Evolutionary conservation across 37 sponge, comb jelly and placozoan genomes (phyloP).

Genomic region (Diacarnus erythraeanus): DNA sequence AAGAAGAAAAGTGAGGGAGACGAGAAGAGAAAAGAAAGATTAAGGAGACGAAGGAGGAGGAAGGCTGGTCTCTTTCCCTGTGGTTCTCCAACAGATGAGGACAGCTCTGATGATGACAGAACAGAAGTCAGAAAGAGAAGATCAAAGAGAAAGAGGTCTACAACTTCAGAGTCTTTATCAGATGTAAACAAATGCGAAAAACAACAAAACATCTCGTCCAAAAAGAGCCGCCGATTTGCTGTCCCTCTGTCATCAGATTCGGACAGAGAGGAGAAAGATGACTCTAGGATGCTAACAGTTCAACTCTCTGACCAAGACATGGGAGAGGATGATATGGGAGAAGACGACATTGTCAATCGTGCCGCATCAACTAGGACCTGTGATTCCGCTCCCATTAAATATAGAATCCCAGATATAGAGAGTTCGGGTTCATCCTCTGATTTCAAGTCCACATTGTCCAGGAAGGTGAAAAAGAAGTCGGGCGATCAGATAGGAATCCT

Average conservation of each 20-base stretch:
- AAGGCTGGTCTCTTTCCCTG: no score
- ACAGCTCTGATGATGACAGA: neutral
- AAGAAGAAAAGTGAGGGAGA: no score
- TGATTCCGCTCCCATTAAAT: neutral
- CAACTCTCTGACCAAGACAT: neutral
- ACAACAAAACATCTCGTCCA: no score
- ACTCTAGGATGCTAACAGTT: neutral
- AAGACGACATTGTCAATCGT: neutral
- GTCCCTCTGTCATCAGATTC: neutral
- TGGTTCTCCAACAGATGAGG: neutral
- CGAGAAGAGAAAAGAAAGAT: no score
- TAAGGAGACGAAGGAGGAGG: no score
- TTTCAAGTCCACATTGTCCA: neutral
- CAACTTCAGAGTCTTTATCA: no score
- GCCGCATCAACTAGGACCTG: neutral
- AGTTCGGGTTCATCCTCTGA: slow-evolving; percentile 9
- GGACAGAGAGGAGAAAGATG: neutral
- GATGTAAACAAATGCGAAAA: no score
- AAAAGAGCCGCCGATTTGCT: neutral
- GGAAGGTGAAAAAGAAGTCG: slow-evolving; percentile 4
- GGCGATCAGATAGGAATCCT: neutral
- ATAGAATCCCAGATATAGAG: neutral
- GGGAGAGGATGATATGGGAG: neutral
- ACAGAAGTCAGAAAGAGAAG: neutral
- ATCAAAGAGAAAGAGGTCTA: neutral